Conservation (phyloP, 92 coral and sea anemone species). For the Porites lobata region DNA sequence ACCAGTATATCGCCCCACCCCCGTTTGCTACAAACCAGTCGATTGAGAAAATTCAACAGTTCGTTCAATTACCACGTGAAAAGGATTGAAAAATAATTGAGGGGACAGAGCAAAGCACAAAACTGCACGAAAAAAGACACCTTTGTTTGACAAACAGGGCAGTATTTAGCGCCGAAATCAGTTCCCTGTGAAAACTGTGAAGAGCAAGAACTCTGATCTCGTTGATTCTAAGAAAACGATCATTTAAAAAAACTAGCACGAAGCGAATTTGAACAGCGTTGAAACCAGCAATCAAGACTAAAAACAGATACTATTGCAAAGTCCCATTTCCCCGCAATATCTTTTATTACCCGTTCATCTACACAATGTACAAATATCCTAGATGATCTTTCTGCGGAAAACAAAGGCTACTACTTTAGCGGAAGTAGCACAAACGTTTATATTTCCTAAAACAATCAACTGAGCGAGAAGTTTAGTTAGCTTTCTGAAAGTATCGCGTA, state of each 20-base stretch:
- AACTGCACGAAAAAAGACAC: not conserved
- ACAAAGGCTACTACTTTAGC: constrained; percentile 14
- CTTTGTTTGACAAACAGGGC: not conserved
- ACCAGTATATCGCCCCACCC: constrained; percentile 60
- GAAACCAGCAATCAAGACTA: not conserved
- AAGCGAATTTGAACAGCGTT: not conserved
- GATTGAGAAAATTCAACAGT: constrained; percentile 18
- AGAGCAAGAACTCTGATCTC: not conserved
- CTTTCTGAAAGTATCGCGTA: not conserved
- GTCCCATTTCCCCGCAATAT: not conserved
- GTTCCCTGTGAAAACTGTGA: not conserved
- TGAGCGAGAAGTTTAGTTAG: not conserved
- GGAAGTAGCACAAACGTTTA: constrained; percentile 32
- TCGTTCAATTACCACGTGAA: constrained; percentile 24
- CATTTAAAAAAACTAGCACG: not conserved
- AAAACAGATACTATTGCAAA: not conserved
- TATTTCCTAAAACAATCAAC: constrained; percentile 17
- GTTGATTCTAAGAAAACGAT: not conserved
- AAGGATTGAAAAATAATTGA: not conserved
- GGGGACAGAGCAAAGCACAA: not conserved
- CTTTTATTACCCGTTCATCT: not conserved
- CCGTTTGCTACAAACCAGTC: constrained; percentile 34
- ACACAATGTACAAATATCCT: constrained; percentile 16
- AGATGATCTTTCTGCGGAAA: constrained; percentile 23
- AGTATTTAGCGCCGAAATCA: not conserved